Base-by-base conservation (phyloP, 2,113 vertebrate genomes). In the Calonectris borealis region DNA sequence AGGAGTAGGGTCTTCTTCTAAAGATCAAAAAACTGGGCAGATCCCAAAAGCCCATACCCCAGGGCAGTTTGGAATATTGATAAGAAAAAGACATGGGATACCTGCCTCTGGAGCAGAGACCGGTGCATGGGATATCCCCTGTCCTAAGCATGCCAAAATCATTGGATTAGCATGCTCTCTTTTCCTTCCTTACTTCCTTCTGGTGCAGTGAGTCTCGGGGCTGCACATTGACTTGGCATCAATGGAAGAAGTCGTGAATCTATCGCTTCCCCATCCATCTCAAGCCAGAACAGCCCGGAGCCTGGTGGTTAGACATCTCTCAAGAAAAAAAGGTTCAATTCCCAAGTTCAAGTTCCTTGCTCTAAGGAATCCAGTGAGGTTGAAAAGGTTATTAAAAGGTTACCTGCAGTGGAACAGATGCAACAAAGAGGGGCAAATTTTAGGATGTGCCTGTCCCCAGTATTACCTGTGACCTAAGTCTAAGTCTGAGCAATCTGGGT, bases 161-260 rank as follows among this genome's bases (percentile, higher is more conserved):
- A 40, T n/a, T 75, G 60, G 7, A 44, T 78, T 62, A 73, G 1
- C 36, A 49, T 1, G 0, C 9, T 82, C 3, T 0, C 4, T 81
- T 69, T 89, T 66, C 24, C 49, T 89, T 57, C 19, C 3, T 51
- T 76, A 5, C 25, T 69, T 78, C 8, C 11, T 38, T 82, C 13
- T 55, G 38, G 16, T 26, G 25, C 44, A 40, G 29, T 34, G 40
- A 77, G 26, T 7, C 10, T 48, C 58, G 65, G 27, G 11, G 25
- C 36, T 78, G 11, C 7, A 44, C 0, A 0, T 24, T 80, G 62
- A 58, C 15, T 42, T 60, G 57, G 11, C 42, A 44, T 57, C 1
- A 1, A 8, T 36, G 21, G n/a, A 46, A 40, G 24, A 84, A 73
- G 11, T 36, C 7, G 5, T 71, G 18, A 70, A 72, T 22, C 46